Evolutionary conservation across 2,888 invertebrate genomes (phyloP), one percentile per base, ranked within the genome.

Genomic region (Miltochrista miniata): DNA sequence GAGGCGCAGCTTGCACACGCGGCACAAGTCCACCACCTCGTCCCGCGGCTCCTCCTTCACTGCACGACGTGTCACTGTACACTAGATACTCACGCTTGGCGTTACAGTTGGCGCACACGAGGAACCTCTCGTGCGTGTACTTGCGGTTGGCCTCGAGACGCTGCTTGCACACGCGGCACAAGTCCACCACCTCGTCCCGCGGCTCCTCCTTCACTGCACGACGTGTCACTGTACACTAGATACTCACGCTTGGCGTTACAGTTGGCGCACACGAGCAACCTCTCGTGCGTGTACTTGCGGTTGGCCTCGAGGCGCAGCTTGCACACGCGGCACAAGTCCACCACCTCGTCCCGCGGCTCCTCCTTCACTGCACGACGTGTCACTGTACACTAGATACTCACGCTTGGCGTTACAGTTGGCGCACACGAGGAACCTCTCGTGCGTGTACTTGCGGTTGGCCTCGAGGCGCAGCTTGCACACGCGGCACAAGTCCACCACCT

Each of bases 371-470:
- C 47, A 18, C 59, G n/a, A n/a, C 30, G 30, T 30, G 7, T 30
- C 7, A 30, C 30, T 30, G 30, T 30, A 30, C 1, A n/a, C n/a
- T 8, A 7, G 11, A 13, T 52, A 61, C 85, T 85, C 78, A 94
- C 94, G 86, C 74, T 92, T 92, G 39, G 92, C 90, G 60, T 92
- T 88, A 72, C 94, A 94, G 54, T 87, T 88, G 57, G 92, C 88
- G 80, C 94, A 94, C 60, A 91, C 91, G 61, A 94, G 91, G 83
- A 93, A 94, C 53, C 92, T 81, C 79, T 94, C 94, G 67, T 93
- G 93, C 70, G 93, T 86, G 74, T 93, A 86, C 72, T 90, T 89
- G 54, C 91, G 82, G 85, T 93, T 94, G 59, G 91, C 91, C 75
- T 93, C 93, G 52, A 93, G 93, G 42, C 92, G 87, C 72, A 93